These are phyloP conservation scores for Pyrgus malvae DNA, from an alignment of 2,888 invertebrate genomes.

Conservation along the genomic window DNA sequence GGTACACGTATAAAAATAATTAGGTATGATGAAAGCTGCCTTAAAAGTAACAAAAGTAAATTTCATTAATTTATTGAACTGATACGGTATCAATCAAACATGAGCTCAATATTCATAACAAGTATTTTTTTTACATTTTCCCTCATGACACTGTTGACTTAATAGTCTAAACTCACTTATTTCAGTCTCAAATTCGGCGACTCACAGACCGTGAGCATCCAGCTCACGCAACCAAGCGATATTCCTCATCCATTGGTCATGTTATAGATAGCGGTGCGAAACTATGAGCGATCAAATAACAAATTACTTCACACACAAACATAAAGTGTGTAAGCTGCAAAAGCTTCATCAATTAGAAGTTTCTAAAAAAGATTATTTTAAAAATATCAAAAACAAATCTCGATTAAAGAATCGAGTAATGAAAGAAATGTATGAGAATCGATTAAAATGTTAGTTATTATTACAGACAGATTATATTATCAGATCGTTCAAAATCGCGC, in stretches of 20 bases:
- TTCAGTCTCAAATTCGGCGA: conserved; percentile 66
- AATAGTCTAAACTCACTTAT: conserved; percentile 57
- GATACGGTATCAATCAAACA: too few relatives aligned
- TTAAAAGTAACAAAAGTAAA: too few relatives aligned
- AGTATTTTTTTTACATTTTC: conserved; percentile 1
- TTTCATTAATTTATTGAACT: too few relatives aligned
- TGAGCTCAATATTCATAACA: background rate
- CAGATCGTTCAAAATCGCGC: conserved; percentile 10
- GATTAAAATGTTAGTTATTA: too few relatives aligned
- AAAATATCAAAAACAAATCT: background rate
- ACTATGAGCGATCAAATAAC: conserved; percentile 3
- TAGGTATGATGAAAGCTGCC: too few relatives aligned
- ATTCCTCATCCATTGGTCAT: conserved; percentile 24
- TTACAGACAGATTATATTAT: background rate
- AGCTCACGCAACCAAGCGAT: conserved; percentile 25
- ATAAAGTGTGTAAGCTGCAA: too few relatives aligned
- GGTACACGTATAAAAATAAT: too few relatives aligned
- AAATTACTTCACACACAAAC: too few relatives aligned
- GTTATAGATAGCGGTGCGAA: conserved; percentile 5
- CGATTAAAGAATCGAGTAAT: background rate
- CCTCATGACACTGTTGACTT: conserved; percentile 24
- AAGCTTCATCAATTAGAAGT: too few relatives aligned
- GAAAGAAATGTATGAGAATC: background rate
- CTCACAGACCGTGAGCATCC: conserved; percentile 29
- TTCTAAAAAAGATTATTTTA: too few relatives aligned